Base-by-base conservation (phyloP, 2,797 vertebrate genomes). In the Helarctos malayanus region DNA sequence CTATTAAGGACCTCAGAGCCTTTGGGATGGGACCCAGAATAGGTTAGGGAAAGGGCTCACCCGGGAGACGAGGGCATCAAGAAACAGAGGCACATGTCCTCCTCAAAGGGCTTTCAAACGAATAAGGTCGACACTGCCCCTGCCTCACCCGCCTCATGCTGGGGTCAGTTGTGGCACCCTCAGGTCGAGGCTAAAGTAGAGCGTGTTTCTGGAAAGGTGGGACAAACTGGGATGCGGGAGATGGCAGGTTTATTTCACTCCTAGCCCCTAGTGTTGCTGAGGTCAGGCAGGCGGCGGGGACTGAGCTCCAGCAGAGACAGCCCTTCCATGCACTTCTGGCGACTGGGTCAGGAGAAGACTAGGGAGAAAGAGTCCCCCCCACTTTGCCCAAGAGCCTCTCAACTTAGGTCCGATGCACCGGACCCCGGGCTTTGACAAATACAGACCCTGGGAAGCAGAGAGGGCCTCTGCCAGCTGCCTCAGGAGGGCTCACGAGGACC, bases 351-450 rank as follows among this genome's bases (percentile, higher is more conserved):
- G 57, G 38, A 92, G 59, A 94, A 79, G 19, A 71, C 47, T 32
- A 52, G 38, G 38, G n/a, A 56, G 65, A 75, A 93, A 87, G 61
- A 45, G 2, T 56, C 35, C 25, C 35, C 25, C 35, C 56, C 93
- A 56, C 25, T 15, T 92, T 76, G 73, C n/a, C 52, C 68, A n/a
- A 83, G 56, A 93, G 52, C 80, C 73, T 81, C 65, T 89, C 73
- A 76, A 61, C 19, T 69, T 86, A 21, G 23, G 12, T 84, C 5
- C 4, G 16, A 85, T 10, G 38, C 38, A 61, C 71, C 57, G 52
- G 49, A 56, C 45, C 57, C 35, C 38, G 52, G 41, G 47, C 61
- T 47, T 86, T 90, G 69, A 82, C 75, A 83, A 73, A 94, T 29
- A 11, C 18, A 56, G 19, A 29, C 41, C 63, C 54, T 56, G 63